phyloP scores from a whole-genome alignment of 2,888 invertebrate species.

The Phyllotreta cruciferae region DNA sequence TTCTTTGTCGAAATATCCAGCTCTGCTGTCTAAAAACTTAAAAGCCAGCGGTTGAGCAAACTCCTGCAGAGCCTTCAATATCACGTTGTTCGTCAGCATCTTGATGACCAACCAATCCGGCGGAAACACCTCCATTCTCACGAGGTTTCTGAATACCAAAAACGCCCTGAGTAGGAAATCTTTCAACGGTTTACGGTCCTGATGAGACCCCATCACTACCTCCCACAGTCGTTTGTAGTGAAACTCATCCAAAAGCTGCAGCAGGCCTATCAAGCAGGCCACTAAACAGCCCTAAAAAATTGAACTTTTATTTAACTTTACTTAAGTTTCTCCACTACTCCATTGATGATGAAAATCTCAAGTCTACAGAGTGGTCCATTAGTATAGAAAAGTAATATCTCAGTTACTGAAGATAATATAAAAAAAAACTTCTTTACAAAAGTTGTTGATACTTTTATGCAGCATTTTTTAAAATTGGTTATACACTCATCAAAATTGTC shows the following conservation, averaged over 20 bases:
- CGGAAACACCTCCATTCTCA: constrained; percentile 82
- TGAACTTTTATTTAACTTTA: constrained; percentile 16
- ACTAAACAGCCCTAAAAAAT: constrained; percentile 79
- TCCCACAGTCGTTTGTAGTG: constrained; percentile 90
- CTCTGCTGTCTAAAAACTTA: constrained; percentile 76
- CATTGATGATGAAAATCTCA: no score
- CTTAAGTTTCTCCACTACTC: no score
- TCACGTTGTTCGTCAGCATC: constrained; percentile 85
- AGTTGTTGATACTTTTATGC: no score
- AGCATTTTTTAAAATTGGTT: no score
- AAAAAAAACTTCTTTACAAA: no score
- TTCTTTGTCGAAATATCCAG: constrained; percentile 78
- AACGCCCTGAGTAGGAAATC: constrained; percentile 86
- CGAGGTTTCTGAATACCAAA: constrained; percentile 79
- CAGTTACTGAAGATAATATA: no score
- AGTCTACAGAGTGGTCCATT: no score
- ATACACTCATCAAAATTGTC: no score
- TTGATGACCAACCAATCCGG: constrained; percentile 91
- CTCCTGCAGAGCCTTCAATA: constrained; percentile 85
- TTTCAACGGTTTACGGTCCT: constrained; percentile 81
- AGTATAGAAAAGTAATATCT: no score
- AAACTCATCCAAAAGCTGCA: constrained; percentile 85
- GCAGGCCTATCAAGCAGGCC: constrained; percentile 82
- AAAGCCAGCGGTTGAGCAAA: constrained; percentile 87
- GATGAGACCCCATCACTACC: constrained; percentile 71